Evolutionary conservation across 2,888 invertebrate genomes (phyloP), one percentile per base, ranked within the genome.

Genomic region (Ophonus ardosiacus): DNA sequence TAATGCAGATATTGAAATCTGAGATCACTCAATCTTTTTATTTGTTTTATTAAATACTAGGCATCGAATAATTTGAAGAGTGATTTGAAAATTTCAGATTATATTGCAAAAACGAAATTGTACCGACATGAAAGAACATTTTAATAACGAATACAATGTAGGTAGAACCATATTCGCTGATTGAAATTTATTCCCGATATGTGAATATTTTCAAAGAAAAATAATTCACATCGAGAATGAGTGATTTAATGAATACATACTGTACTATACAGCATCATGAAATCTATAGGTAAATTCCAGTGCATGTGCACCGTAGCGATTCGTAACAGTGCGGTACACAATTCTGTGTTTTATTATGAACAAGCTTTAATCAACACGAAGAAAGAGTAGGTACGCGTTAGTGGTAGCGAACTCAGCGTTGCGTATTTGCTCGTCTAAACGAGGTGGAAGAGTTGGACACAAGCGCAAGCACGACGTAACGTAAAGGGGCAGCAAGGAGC

Each of bases 381-480:
- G 71, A 74, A 74, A 74, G 40, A 68, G 71, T 43, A 74, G 17
- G 43, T 40, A 38, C 40, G 38, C 68, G 76, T 56, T 71, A 40
- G 24, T 17, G 40, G 79, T 61, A 80, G 59, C 56, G 80, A 65
- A 65, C 51, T 61, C 43, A 81, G 65, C 81, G 51, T 43, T 81
- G 82, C 71, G 82, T 82, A 82, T 82, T 82, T 82, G 63, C 83
- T 82, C 74, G 61, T 76, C 61, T 78, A 76, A 51, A 78, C 76
- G 76, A 84, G 84, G 56, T 78, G 78, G 56, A 78, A 78, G 78
- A 78, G 31, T 78, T 78, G 78, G 57, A 57, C 78, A 57, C 76
- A 56, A 18, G 43, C 68, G 10, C 24, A 38, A 38, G 38, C 65
- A 65, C 65, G 24, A 59, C 59, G 65, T 65, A 7, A 18, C 13